phyloP scores from a whole-genome alignment of 2,113 vertebrate species.

The Thalassoma bifasciatum region DNA sequence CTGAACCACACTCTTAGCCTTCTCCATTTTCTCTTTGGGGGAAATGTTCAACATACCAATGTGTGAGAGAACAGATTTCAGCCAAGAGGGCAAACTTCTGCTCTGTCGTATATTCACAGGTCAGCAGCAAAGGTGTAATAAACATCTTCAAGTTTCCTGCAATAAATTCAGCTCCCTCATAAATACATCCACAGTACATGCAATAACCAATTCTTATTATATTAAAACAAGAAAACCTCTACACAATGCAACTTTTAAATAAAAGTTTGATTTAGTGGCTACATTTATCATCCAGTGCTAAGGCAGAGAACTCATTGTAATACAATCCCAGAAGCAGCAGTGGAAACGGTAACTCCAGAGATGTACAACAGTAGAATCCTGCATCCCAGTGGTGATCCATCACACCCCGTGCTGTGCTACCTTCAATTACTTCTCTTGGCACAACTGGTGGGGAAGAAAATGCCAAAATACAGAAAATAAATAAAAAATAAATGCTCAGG shows the following conservation, averaged over 20 bases:
- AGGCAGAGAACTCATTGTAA: conserved; percentile 47
- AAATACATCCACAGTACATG: conserved; percentile 16
- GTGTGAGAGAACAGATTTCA: conserved; percentile 37
- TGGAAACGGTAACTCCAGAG: conserved; percentile 54
- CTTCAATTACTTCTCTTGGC: conserved; percentile 60
- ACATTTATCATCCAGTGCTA: conserved; percentile 43
- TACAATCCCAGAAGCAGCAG: conserved; percentile 40
- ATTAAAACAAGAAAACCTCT: conserved; percentile 5
- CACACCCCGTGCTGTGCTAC: conserved; percentile 54
- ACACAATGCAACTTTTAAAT: conserved; percentile 5
- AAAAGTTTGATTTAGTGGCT: conserved; percentile 39
- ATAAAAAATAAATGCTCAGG: conserved; percentile 27
- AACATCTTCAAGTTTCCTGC: conserved; percentile 14
- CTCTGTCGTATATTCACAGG: conserved; percentile 27
- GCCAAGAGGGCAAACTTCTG: conserved; percentile 26
- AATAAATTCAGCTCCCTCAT: conserved; percentile 5
- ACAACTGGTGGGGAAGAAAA: conserved; percentile 31
- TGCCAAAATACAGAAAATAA: conserved; percentile 35
- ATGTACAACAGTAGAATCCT: conserved; percentile 49
- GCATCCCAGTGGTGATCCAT: conserved; percentile 73
- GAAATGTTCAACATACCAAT: conserved; percentile 58
- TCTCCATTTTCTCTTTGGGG: conserved; percentile 41
- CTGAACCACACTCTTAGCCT: conserved; percentile 61
- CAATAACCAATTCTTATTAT: conserved; percentile 13
- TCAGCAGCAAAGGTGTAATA: conserved; percentile 28